Base-by-base conservation (phyloP, 2,113 vertebrate genomes). In the Rutilus rutilus region DNA sequence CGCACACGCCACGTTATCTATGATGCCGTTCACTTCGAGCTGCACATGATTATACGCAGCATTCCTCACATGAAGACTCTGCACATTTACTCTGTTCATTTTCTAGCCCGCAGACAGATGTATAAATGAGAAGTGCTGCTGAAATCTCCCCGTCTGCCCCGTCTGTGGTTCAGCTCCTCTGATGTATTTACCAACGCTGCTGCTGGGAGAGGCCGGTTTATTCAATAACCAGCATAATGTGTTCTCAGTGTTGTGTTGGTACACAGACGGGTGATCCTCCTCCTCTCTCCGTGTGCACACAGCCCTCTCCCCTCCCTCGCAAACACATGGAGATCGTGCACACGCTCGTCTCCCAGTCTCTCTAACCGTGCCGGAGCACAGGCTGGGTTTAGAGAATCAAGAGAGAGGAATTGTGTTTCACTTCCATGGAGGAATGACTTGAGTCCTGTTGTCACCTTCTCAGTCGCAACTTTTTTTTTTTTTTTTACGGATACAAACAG, bases 261-360 rank as follows among this genome's bases (percentile, higher is more conserved):
- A 88, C 86, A 92, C 92, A 91, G 85, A 82, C 77, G 90, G 84
- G 89, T 83, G 92, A 95, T 89, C 89, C 79, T 85, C 62, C 82
- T 86, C 82, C 64, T 67, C 64, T 67, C 42, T 84, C 50, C 50
- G 39, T 50, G 65, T 27, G 25, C 42, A 52, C 62, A 52, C 82
- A 69, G 30, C 82, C 57, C 79, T 15, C 75, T 76, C 65, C 54
- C 75, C 85, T 71, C 52, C 67, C 82, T 64, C 71, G 50, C 19
- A 81, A 45, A 50, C 17, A 30, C 25, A 65, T 5, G 65, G 36
- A 73, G 69, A 73, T n/a, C 33, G 15, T 36, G 19, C 50, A 59
- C 78, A 69, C 87, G 9, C 67, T 6, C 78, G 12, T 33, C 23
- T 67, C 85, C 45, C 79, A 86, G 85, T 47, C 79, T 33, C 30